Conservation (phyloP, 2,888 invertebrate genomes). For the Harmothoe impar region DNA sequence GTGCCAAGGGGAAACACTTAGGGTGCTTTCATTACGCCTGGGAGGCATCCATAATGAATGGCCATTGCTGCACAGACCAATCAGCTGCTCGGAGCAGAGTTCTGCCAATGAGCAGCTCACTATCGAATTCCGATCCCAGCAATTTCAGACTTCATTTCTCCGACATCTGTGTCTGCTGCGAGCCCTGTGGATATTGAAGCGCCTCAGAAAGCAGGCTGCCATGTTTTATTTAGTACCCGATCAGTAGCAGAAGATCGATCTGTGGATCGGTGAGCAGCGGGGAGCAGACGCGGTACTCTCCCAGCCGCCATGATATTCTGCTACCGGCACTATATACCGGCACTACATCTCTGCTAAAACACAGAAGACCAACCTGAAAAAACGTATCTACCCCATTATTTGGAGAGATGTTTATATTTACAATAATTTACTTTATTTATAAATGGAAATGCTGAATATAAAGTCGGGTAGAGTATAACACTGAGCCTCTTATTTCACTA, state of each 20-base stretch:
- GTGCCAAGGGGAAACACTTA: not conserved
- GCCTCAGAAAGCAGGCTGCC: not conserved
- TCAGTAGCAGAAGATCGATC: not conserved
- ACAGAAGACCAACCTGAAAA: too few species aligned
- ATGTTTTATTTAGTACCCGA: not conserved
- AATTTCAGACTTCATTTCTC: slow-evolving; percentile 23
- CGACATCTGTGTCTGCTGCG: not conserved
- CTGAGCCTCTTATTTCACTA: too few species aligned
- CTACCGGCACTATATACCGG: too few species aligned
- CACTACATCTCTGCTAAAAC: too few species aligned
- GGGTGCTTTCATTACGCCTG: slow-evolving; percentile 7
- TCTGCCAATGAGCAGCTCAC: not conserved
- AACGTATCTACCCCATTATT: too few species aligned
- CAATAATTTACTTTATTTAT: too few species aligned
- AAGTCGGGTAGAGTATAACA: too few species aligned
- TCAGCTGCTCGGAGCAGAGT: not conserved
- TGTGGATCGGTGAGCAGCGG: not conserved
- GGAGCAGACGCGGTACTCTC: not conserved
- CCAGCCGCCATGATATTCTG: too few species aligned
- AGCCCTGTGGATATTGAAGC: not conserved
- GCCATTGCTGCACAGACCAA: not conserved
- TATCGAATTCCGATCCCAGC: slow-evolving; percentile 18
- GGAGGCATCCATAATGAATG: slow-evolving; percentile 17
- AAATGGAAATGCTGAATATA: too few species aligned
- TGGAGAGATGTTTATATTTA: too few species aligned